Evolutionary conservation across 2,888 invertebrate genomes (phyloP).

Genomic region (Calliscelio sp.): DNA sequence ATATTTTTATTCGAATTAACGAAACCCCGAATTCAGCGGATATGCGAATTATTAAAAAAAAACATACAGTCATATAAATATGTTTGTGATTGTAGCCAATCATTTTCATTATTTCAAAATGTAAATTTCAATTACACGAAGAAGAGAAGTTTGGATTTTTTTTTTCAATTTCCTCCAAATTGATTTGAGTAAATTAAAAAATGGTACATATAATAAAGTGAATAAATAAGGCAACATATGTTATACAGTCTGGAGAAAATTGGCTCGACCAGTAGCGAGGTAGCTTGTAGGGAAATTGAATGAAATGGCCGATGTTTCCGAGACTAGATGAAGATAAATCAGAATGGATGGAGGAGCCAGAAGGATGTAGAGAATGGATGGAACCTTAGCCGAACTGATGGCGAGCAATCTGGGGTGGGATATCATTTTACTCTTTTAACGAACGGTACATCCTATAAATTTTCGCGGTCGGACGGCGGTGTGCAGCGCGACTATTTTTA

Average conservation of each 20-base stretch:
- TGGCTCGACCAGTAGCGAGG: constrained; percentile 48
- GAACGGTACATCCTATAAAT: constrained; percentile 67
- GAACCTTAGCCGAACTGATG: constrained; percentile 67
- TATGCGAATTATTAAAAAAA: no score
- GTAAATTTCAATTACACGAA: no score
- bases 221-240: constrained; percentile 60
- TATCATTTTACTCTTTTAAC: constrained; percentile 71
- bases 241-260: constrained; percentile 54
- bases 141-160: no score
- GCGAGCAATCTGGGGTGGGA: constrained; percentile 65
- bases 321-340: constrained; percentile 69
- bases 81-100: no score
- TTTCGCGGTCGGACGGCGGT: constrained; percentile 56
- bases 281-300: constrained; percentile 70
- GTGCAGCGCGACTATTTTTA: constrained; percentile 53
- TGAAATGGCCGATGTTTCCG: constrained; percentile 70
- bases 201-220: constrained; percentile 49
- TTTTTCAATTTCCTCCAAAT: no score
- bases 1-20: no score
- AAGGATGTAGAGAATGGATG: constrained; percentile 59
- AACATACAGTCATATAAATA: no score
- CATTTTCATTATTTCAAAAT: no score
- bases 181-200: no score
- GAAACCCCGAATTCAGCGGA: no score
- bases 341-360: constrained; percentile 61